A percentile compares a stretch with the other conserved stretches of the same genome.
Evolutionary conservation across 2,888 invertebrate species (phyloP).

Genomic region (Amiota communis): DNA sequence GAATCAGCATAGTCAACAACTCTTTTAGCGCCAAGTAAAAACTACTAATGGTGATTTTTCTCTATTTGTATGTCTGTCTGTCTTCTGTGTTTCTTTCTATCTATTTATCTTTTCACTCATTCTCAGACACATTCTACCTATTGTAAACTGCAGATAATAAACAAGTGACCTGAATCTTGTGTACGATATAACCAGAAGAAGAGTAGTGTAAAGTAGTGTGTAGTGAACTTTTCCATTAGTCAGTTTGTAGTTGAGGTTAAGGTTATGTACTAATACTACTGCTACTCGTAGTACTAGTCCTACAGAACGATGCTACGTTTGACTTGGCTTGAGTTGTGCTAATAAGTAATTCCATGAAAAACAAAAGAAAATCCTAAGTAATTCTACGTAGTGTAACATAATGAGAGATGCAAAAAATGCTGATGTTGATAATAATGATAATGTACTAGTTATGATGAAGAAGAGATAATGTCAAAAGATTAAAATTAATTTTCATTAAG

Average conservation of each 20-base stretch:
- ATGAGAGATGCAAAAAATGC: no score
- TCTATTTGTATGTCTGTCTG: neutral
- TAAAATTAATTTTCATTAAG: no score
- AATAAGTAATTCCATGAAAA: neutral
- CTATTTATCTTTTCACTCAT: slow-evolving; percentile 24
- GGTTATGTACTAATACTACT: neutral
- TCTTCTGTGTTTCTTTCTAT: slow-evolving; percentile 11
- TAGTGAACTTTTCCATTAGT: neutral
- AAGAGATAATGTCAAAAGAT: no score
- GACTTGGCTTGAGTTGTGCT: neutral
- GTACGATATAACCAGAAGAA: neutral
- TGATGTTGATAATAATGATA: no score
- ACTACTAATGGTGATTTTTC: slow-evolving; percentile 29
- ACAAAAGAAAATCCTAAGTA: no score
- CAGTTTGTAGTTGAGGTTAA: slow-evolving; percentile 19
- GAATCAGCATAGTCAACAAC: slow-evolving; percentile 37
- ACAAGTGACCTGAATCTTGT: slow-evolving; percentile 48
- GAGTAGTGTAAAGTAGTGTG: neutral
- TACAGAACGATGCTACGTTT: no score
- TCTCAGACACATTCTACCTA: neutral
- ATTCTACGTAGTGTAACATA: no score
- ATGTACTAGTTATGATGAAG: no score
- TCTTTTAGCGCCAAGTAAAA: slow-evolving; percentile 32
- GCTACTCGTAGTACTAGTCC: neutral
- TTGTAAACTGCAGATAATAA: slow-evolving; percentile 36